Percentiles rank a stretch among this genome's conserved stretches.
phyloP scores from a whole-genome alignment of 2,888 invertebrate species.

The Allygus modestus region DNA sequence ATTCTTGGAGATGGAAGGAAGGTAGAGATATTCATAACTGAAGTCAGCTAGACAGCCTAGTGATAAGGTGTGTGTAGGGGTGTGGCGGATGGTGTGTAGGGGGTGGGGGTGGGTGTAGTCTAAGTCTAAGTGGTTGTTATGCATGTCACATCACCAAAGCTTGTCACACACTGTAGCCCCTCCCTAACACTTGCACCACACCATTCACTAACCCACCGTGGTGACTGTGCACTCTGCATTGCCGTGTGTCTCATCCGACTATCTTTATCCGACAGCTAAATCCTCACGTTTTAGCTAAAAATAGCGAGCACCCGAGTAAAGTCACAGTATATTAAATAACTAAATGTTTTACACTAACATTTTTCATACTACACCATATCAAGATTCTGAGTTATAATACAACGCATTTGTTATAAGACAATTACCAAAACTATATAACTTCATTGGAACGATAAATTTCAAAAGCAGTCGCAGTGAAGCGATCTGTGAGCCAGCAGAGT shows the following conservation, averaged over 20 bases:
- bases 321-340: too few relatives aligned
- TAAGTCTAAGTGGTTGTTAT: conserved; percentile 32
- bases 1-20: too few relatives aligned
- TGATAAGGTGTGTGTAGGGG: neutral
- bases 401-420: too few relatives aligned
- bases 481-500: neutral
- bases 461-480: too few relatives aligned
- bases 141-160: conserved; percentile 22
- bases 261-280: neutral
- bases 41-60: neutral
- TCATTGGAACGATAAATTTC: too few relatives aligned
- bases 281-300: neutral
- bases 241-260: conserved; percentile 61
- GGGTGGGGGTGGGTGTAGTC: neutral
- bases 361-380: too few relatives aligned
- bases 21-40: too few relatives aligned
- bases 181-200: conserved; percentile 47
- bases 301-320: too few relatives aligned
- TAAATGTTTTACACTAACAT: too few relatives aligned
- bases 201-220: conserved; percentile 66
- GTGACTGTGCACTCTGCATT: conserved; percentile 74
- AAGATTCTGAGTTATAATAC: too few relatives aligned
- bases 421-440: too few relatives aligned
- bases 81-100: conserved; percentile 20
- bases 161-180: conserved; percentile 31